Base-by-base conservation (phyloP, 2,113 vertebrate species). In the Calyptommatus sinebrachiatus region DNA sequence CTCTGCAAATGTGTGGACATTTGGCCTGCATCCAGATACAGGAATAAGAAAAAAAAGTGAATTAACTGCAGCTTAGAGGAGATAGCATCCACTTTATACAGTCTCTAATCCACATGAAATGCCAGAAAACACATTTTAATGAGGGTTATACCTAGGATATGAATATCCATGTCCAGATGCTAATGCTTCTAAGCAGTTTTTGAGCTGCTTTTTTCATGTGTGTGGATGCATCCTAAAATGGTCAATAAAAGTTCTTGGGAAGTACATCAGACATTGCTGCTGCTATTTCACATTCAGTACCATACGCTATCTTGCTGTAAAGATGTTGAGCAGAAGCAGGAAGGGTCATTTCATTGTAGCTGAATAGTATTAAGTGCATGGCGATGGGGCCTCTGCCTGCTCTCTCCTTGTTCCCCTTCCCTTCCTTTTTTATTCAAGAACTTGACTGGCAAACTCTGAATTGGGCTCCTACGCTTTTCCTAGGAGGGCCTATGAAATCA, bases 401-500 rank as follows among this genome's bases (percentile, higher is more conserved):
- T 94, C 91, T 93, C 93, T 93, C 90, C 80, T 77, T 91, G 89
- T 90, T 90, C 91, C 91, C 88, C 90, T 88, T 86, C 83, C 89
- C 86, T 85, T 88, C 87, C 48, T 87, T 18, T 91, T 91, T 91
- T 92, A 90, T 94, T 94, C 92, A 85, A 92, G 89, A 91, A 92
- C 88, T 89, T 85, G 89, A 89, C 93, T 95, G 92, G 94, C 89
- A 90, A 83, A 84, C 87, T 86, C 88, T 89, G 92, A 92, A 90
- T 92, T 28, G 22, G 85, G 88, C 90, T 87, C 90, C 90, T 71
- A 57, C 85, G 79, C 79, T 68, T 81, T 84, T 94, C 91, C 90
- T 83, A 73, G 91, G 92, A 92, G 91, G 86, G 84, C 86, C 84
- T 85, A 86, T 91, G 88, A 89, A 93, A 92, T 91, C 82, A 74